Percentiles rank a stretch among this genome's conserved stretches.
Conservation (phyloP, 2,888 invertebrate species). For the Phragmatobia fuliginosa region DNA sequence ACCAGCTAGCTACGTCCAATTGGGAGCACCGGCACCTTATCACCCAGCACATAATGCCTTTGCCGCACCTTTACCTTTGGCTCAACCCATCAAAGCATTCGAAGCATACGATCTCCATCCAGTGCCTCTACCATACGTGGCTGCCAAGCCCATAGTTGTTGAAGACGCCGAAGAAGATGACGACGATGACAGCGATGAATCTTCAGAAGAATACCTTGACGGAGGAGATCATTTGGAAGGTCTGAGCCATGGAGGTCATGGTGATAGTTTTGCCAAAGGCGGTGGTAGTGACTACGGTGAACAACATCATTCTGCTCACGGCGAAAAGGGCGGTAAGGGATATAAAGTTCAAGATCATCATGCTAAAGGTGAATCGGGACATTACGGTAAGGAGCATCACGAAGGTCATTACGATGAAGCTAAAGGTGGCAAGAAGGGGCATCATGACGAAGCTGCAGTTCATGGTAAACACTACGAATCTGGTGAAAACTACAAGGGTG, state of each 20-base stretch:
- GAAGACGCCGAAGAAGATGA: constrained; percentile 66
- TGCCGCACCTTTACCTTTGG: constrained; percentile 64
- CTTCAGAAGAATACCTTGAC: constrained; percentile 59
- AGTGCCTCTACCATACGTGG: constrained; percentile 73
- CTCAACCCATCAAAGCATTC: constrained; percentile 60
- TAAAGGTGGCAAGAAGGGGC: constrained; percentile 84
- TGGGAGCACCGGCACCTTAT: constrained; percentile 69
- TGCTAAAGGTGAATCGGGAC: constrained; percentile 86
- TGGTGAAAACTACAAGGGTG: constrained; percentile 85
- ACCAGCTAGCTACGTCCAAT: constrained; percentile 78
- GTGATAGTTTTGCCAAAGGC: constrained; percentile 69
- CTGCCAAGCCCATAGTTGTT: constrained; percentile 68
- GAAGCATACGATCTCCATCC: constrained; percentile 71
- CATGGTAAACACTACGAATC: constrained; percentile 86
- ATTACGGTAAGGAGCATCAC: constrained; percentile 83
- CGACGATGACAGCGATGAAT: constrained; percentile 64
- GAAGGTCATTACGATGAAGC: constrained; percentile 84
- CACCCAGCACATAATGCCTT: constrained; percentile 66
- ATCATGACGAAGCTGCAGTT: constrained; percentile 83
- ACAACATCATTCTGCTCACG: constrained; percentile 81
- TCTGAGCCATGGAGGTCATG: constrained; percentile 54
- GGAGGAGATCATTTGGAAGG: constrained; percentile 53
- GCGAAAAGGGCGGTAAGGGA: constrained; percentile 86
- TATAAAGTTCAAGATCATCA: constrained; percentile 83
- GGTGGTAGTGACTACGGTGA: constrained; percentile 82